These are phyloP conservation scores for Corythucha ciliata DNA, from an alignment of 2,888 invertebrate genomes.

Conservation along the genomic window DNA sequence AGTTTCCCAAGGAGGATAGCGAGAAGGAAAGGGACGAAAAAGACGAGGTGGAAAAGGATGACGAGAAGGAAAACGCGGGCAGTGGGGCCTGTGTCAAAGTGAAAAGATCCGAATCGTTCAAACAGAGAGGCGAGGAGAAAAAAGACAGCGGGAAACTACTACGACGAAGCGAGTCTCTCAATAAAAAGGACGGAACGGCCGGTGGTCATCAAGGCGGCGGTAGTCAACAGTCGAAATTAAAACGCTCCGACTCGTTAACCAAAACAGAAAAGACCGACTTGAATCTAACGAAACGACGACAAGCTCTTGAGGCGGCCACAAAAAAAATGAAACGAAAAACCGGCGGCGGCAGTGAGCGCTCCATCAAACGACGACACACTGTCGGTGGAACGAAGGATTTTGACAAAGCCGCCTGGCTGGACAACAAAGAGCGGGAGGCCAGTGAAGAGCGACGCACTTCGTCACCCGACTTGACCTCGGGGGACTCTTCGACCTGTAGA, in stretches of 20 bases:
- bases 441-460: constrained; percentile 49
- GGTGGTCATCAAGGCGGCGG: constrained; percentile 4
- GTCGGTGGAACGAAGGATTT: constrained; percentile 89
- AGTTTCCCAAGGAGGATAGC: constrained; percentile 21
- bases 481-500: constrained; percentile 26
- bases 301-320: constrained; percentile 44
- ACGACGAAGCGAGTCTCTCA: constrained; percentile 54
- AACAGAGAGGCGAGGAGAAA: constrained; percentile 37
- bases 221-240: constrained; percentile 40
- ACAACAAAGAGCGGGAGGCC: constrained; percentile 47
- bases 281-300: constrained; percentile 62
- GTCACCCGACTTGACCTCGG: constrained; percentile 50
- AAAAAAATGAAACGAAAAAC: constrained; percentile 62
- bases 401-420: constrained; percentile 52
- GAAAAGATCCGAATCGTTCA: constrained; percentile 36
- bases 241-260: constrained; percentile 54
- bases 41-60: constrained; percentile 27
- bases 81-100: constrained; percentile 18
- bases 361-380: constrained; percentile 81
- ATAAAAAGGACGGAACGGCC: constrained; percentile 47
- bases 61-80: constrained; percentile 30
- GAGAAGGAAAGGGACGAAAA: constrained; percentile 24
- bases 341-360: constrained; percentile 61
- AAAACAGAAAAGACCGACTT: constrained; percentile 69
- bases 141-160: constrained; percentile 45